Base-by-base conservation (phyloP, 2,113 vertebrate genomes). In the Mungos mungo region DNA sequence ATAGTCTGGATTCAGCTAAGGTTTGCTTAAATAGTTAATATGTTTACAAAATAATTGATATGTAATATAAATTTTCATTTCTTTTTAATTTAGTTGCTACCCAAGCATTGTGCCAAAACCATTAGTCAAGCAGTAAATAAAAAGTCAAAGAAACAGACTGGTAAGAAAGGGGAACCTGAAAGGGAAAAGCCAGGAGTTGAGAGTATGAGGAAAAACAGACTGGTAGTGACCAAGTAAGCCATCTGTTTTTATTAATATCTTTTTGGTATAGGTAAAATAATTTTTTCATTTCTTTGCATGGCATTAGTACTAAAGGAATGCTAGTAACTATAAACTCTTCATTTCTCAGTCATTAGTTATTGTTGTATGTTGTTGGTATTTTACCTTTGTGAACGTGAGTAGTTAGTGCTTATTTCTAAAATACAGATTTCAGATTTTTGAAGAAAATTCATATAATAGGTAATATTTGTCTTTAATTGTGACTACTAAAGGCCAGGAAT, bases 81-180 rank as follows among this genome's bases (percentile, higher is more conserved):
- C 83, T 98, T 33, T 85, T 90, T 96, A 88, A 92, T 97, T 7
- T 97, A 99, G 99, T 98, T 99, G 98, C 99, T 99, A 98, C 99
- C 99, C 93, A 99, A 99, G 98, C 99, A 99, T 98, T 99, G 99
- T 99, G 99, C 99, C 97, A 99, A 99, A 99, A 99, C 99, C 98
- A 99, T 99, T 99, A 99, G 99, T 99, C 99, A 99, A 98, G 99
- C 99, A 65, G 99, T 99, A 98, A 99, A 99, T 98, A 99, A 99
- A 98, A 99, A 99, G 98, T 99, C 99, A 94, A 99, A 99, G 99
- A 99, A 99, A 98, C 99, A 99, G 95, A 99, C 99, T 5, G 99
- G 99, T 97, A 99, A 99, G 99, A 99, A 99, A 98, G 99, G 99
- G 79, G 99, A 99, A 98, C 99, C 99, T 5, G 99, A 99, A 98